Base-by-base conservation (phyloP, 2,797 vertebrate species). In the Onychomys torridus region DNA sequence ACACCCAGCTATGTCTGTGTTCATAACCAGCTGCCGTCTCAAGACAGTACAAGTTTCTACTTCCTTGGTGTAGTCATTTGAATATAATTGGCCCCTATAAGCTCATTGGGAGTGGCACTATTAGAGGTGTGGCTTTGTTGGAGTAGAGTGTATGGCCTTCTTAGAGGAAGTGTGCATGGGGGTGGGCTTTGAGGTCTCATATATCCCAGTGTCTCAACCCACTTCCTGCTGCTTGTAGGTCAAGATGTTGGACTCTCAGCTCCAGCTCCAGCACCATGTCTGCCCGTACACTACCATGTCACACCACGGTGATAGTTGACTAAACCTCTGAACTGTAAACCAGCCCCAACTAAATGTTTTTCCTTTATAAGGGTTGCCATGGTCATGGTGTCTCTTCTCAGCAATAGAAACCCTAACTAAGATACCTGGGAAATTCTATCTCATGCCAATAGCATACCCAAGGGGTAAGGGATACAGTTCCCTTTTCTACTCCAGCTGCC, bases 361-460 rank as follows among this genome's bases (percentile, higher is more conserved):
- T 73, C 21, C 37, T 40, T 73, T 40, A 25, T 40, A 40, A 73
- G 37, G 40, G 71, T 73, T 73, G 19, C 21, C n/a, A 37, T 71
- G n/a, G n/a, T 23, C 69, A 40, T 23, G n/a, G 14, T 40, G 71
- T 23, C 37, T 40, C 71, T 73, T 73, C 71, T 25, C 19, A 73
- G 23, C 37, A 40, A 12, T 73, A 73, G 9, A 73, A 73, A 12
- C 21, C 11, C 71, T 73, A 71, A 71, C 67, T n/a, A 40, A 40
- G 71, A 73, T 9, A 73, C 21, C 21, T 73, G 59, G 46, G 25
- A 93, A 91, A 91, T 79, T 92, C 69, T 94, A 94, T 90, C 8
- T 49, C 11, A 73, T 32, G 11, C 78, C 55, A 85, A 84, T 21
- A 95, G 67, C n/a, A 32, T 29, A 37, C 83, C 71, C 5, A 8